Percentiles rank a stretch among this genome's conserved stretches.
Conservation (phyloP, 2,888 invertebrate species). For the Neocrepidodera transversa region DNA sequence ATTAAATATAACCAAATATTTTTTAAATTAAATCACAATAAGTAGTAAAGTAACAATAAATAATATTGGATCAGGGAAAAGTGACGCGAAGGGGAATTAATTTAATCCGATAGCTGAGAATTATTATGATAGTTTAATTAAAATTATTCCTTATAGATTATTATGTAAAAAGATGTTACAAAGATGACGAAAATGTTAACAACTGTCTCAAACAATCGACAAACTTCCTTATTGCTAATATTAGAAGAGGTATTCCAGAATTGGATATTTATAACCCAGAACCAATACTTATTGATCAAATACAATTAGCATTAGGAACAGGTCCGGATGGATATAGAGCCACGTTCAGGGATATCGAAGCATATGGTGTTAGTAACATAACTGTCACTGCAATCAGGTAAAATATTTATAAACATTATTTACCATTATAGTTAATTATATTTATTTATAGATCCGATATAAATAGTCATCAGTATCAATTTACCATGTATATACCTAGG, state of each 20-base stretch:
- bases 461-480: constrained; percentile 80
- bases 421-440: not conserved
- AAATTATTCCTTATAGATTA: constrained; percentile 61
- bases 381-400: constrained; percentile 81
- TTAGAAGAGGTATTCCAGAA: constrained; percentile 78
- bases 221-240: constrained; percentile 74
- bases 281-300: constrained; percentile 82
- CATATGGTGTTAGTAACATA: constrained; percentile 81
- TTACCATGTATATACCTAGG: constrained; percentile 80
- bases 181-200: constrained; percentile 73
- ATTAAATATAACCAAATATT: too few relatives aligned
- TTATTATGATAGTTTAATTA: too few relatives aligned
- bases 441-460: constrained; percentile 70
- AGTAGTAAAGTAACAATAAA: too few relatives aligned
- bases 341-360: constrained; percentile 79
- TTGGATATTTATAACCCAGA: constrained; percentile 76
- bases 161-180: constrained; percentile 78
- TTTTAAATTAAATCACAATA: too few relatives aligned
- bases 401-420: constrained; percentile 36
- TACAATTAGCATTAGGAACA: constrained; percentile 78
- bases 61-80: too few relatives aligned
- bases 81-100: too few relatives aligned
- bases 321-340: constrained; percentile 86
- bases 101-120: too few relatives aligned
- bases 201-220: constrained; percentile 76